phyloP scores from a whole-genome alignment of 2,113 vertebrate species.

The Mastomys coucha region DNA sequence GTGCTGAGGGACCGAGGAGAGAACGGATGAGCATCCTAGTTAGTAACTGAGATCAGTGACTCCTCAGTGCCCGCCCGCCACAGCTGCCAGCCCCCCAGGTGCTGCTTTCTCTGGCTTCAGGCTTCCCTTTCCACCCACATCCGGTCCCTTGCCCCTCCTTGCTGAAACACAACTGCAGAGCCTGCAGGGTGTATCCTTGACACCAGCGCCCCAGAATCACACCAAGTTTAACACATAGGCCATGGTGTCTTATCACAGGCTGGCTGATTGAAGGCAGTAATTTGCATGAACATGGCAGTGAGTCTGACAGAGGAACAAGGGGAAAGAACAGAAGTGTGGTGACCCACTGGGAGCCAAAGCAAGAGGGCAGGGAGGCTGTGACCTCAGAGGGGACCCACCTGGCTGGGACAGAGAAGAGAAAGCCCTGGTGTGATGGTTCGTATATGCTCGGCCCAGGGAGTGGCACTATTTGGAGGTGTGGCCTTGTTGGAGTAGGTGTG shows the following conservation, averaged over 20 bases:
- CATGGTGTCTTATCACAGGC: neutral
- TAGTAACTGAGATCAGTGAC: neutral
- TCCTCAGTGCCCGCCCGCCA: neutral
- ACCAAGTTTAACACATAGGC: neutral
- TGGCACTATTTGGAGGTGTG: no score
- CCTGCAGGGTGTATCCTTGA: neutral
- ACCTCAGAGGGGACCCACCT: neutral
- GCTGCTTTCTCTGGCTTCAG: neutral
- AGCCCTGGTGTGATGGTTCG: no score
- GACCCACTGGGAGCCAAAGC: neutral
- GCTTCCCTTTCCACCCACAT: no score
- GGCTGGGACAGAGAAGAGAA: neutral
- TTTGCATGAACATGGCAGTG: neutral
- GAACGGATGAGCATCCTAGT: neutral
- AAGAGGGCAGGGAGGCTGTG: neutral
- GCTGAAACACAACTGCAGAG: neutral
- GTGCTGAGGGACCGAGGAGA: neutral
- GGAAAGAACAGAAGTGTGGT: neutral
- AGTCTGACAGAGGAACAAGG: neutral
- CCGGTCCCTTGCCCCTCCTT: neutral
- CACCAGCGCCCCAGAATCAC: neutral
- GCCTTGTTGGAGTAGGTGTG: no score
- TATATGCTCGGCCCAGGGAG: no score
- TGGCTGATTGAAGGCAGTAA: neutral
- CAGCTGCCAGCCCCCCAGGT: neutral